phyloP scores from a whole-genome alignment of 2,888 invertebrate genomes.

The Amorpha juglandis region DNA sequence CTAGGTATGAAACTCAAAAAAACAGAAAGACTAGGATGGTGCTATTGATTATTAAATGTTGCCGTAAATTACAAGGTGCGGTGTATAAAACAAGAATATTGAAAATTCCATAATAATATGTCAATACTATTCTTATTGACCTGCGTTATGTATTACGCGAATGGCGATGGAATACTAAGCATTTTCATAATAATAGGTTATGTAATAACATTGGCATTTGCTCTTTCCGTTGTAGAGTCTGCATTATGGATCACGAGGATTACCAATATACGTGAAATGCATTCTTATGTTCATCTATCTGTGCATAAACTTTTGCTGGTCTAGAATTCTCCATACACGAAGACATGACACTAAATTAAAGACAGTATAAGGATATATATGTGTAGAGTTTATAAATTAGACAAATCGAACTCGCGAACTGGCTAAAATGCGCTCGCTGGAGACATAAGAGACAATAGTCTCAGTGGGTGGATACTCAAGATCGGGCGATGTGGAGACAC shows the following conservation, averaged over 20 bases:
- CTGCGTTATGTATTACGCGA: background rate
- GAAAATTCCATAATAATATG: too few relatives aligned
- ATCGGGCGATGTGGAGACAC: too few relatives aligned
- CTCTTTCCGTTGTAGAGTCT: conserved; percentile 16
- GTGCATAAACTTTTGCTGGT: background rate
- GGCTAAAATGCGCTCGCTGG: too few relatives aligned
- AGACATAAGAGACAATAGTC: too few relatives aligned
- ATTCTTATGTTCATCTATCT: background rate
- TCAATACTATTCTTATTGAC: conserved; percentile 15
- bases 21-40: too few relatives aligned
- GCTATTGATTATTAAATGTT: too few relatives aligned
- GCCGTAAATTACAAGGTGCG: background rate
- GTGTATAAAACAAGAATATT: background rate
- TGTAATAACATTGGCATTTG: conserved; percentile 20
- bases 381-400: background rate
- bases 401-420: too few relatives aligned
- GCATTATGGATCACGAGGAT: conserved; percentile 21
- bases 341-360: background rate
- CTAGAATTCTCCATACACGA: conserved; percentile 5
- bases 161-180: conserved; percentile 6
- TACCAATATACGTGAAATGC: conserved; percentile 6
- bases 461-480: too few relatives aligned
- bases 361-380: background rate
- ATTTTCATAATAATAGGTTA: conserved; percentile 19
- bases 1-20: too few relatives aligned